phyloP scores from a whole-genome alignment of 2,113 vertebrate genomes.

The Prionailurus bengalensis region DNA sequence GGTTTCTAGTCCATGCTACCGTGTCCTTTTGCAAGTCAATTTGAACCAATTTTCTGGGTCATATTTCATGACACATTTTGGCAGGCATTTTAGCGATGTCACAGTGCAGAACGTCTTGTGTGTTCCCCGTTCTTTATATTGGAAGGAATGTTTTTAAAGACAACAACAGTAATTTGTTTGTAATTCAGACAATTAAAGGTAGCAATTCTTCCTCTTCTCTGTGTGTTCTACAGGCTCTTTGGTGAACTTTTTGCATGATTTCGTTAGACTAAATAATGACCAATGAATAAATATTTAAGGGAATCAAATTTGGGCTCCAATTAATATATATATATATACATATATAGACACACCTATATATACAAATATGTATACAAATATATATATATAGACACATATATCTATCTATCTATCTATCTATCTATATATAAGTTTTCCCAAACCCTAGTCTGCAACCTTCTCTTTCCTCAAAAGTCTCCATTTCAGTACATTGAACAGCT shows the following conservation, averaged over 20 bases:
- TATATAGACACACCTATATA: too few species aligned
- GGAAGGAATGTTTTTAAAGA: slow-evolving; percentile 51
- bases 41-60: slow-evolving; percentile 73
- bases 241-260: background rate
- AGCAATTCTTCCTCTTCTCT: background rate
- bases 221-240: background rate
- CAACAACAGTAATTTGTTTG: slow-evolving; percentile 44
- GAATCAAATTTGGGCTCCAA: slow-evolving; percentile 29
- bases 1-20: slow-evolving; percentile 39
- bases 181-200: slow-evolving; percentile 57
- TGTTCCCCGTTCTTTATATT: background rate
- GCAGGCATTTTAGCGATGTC: slow-evolving; percentile 63
- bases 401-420: background rate
- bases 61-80: slow-evolving; percentile 61
- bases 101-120: slow-evolving; percentile 11
- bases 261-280: slow-evolving; percentile 21
- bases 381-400: too few species aligned
- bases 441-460: background rate
- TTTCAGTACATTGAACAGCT: background rate
- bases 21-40: slow-evolving; percentile 68
- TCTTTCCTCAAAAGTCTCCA: background rate
- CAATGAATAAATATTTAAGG: slow-evolving; percentile 43
- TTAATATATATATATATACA: background rate
- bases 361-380: background rate
- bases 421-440: too few species aligned